A percentile compares a stretch with the other conserved stretches of the same genome.
These are phyloP conservation scores for Epicampocera succincta DNA, from an alignment of 2,888 invertebrate species.

Conservation along the genomic window DNA sequence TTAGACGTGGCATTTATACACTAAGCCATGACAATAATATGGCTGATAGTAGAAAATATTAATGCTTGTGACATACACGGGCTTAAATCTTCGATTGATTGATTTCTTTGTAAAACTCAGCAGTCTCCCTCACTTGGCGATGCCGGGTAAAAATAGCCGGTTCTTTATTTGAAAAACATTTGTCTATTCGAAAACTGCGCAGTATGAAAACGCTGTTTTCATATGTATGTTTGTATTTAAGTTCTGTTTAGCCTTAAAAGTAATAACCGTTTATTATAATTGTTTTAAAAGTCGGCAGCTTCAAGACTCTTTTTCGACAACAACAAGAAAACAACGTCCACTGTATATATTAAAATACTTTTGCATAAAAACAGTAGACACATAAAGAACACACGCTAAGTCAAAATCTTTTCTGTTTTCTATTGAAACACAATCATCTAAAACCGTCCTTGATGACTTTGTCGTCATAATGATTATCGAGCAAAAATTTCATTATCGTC, in stretches of 20 bases:
- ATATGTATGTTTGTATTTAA: too few relatives aligned
- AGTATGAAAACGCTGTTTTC: background rate
- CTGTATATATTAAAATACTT: constrained; percentile 16
- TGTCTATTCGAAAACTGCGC: background rate
- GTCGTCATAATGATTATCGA: constrained; percentile 40
- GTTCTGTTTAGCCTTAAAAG: constrained; percentile 12
- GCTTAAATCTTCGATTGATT: too few relatives aligned
- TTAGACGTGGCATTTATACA: too few relatives aligned
- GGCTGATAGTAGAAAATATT: too few relatives aligned
- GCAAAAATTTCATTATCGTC: constrained; percentile 47
- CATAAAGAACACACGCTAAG: background rate
- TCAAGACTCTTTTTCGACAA: constrained; percentile 7
- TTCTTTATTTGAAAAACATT: background rate
- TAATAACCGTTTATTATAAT: constrained; percentile 52
- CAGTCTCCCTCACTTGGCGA: too few relatives aligned
- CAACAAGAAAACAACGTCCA: constrained; percentile 11
- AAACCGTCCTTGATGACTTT: constrained; percentile 28
- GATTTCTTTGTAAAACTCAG: too few relatives aligned
- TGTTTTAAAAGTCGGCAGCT: constrained; percentile 41
- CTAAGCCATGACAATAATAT: too few relatives aligned
- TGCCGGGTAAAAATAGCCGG: too few relatives aligned
- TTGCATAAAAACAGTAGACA: constrained; percentile 24
- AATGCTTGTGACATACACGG: too few relatives aligned
- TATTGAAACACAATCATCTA: constrained; percentile 14
- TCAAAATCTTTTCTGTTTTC: background rate